Conservation (phyloP, 1,140 invertebrate species). For the Drusus annulatus region DNA sequence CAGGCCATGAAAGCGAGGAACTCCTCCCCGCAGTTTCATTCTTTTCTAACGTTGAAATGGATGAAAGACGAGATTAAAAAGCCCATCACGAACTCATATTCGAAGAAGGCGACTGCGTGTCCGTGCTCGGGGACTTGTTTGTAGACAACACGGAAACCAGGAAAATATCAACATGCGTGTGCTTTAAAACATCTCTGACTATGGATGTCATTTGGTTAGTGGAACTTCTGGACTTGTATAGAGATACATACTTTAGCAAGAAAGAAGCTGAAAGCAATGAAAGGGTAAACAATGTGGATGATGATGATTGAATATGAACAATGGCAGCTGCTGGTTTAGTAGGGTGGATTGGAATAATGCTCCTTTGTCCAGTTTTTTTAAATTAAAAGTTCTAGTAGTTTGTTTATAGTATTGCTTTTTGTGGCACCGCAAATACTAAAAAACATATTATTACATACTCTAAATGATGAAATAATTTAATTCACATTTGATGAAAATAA, state of each 20-base stretch:
- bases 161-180: background rate
- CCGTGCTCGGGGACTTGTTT: conserved; percentile 18
- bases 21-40: background rate
- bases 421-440: too few species aligned
- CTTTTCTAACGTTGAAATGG: conserved; percentile 3
- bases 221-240: conserved; percentile 9
- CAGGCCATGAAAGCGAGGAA: background rate
- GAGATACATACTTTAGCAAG: conserved; percentile 3
- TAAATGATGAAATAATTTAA: too few species aligned
- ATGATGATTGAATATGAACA: too few species aligned
- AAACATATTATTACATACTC: too few species aligned
- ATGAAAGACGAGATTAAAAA: conserved; percentile 9
- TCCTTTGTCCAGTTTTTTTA: too few species aligned
- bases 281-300: too few species aligned
- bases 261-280: background rate
- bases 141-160: background rate
- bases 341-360: too few species aligned
- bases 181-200: conserved; percentile 1
- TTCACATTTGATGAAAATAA: too few species aligned
- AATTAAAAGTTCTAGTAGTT: too few species aligned
- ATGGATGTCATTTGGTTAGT: conserved; percentile 21
- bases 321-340: too few species aligned
- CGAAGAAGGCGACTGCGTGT: conserved; percentile 17
- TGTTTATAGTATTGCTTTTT: too few species aligned
- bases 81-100: background rate